Evolutionary conservation across 2,113 vertebrate species (phyloP), one percentile per base, ranked within the genome.

Genomic region (Pyxicephalus adspersus): DNA sequence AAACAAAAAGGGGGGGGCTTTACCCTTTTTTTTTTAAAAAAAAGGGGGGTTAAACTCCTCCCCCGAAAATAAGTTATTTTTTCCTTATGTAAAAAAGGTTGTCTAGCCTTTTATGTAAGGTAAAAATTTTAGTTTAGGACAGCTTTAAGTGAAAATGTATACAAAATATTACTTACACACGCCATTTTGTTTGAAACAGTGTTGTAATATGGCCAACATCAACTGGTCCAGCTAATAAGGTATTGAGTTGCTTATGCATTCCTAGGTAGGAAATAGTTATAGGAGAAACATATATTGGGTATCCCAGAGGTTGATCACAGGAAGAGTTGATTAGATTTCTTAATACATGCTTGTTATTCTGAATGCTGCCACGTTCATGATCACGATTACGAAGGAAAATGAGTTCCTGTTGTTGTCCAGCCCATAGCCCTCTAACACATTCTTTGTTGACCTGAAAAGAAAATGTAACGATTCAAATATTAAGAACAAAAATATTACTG

Each of bases 271-370:
- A 99, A 0, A 97, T 99, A 51, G 96, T 99, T 76, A 99, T 89
- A 0, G 97, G 96, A 3, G 98, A 99, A 83, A 99, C 98, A 0
- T 97, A 99, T 95, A 99, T 99, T 84, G 98, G 98, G 86, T 99
- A 99, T 15, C 98, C 98, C 85, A 99, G 90, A 0, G 98, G 98
- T 91, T 99, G 98, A 90, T 99, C 97, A 3, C 97, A 99, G 1
- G 98, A 99, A 2, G 97, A 99, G 87, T 96, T 98, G 82, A 99
- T 97, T 90, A 99, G 93, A 91, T 99, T 99, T 50, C 97, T 89
- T 77, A 99, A 91, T 16, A 97, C 98, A 83, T 98, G 98, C 87
- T 96, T 98, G 7, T 97, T 97, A 91, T 99, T 99, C 92, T 99
- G 98, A 87, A 99, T 98, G 91, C 98, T 99, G 31, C 98, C 97